Base-by-base conservation (phyloP, 2,113 vertebrate genomes). In the Aptenodytes forsteri region DNA sequence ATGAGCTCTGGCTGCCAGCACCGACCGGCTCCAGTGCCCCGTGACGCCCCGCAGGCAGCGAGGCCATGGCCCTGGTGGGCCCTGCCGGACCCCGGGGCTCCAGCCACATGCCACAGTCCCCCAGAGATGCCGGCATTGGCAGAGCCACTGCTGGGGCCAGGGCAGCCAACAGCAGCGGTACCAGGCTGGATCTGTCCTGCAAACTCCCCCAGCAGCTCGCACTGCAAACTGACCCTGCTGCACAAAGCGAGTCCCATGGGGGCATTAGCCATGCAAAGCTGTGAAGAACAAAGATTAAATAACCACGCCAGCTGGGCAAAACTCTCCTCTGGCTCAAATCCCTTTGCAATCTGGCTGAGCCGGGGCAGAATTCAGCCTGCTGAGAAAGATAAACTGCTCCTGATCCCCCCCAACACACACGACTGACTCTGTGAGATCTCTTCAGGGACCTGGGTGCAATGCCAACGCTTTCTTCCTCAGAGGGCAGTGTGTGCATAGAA, bases 81-180 rank as follows among this genome's bases (percentile, higher is more conserved):
- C 52, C 36, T 8, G 30, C 30, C 7, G 13, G 34, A 87, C 17
- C 46, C 44, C 62, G 1, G 2, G 26, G 66, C 6, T 80, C 52
- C 42, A 30, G 44, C 46, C 5, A 0, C 50, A 13, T 0, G 1
- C 27, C 66, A 26, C 0, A 0, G 36, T 9, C 27, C 27, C 13
- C 46, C 22, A 8, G 77, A 7, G 64, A 22, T 5, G 14, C 65
- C 0, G 3, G 23, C 38, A 10, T 13, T 7, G 3, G 36, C 65
- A 54, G 38, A 47, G 58, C 42, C 5, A 0, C 62, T 23, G 52
- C 15, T 32, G 36, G 36, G 55, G 32, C 40, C 2, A 25, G 44
- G n/a, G 58, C n/a, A 30, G 29, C 38, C 36, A 29, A 9, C 0
- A 3, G 50, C 2, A 1, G 8, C 9, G 7, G 54, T 64, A 7